These are phyloP conservation scores for Bombus ignitus DNA, from an alignment of 1,140 invertebrate species.

Conservation along the genomic window DNA sequence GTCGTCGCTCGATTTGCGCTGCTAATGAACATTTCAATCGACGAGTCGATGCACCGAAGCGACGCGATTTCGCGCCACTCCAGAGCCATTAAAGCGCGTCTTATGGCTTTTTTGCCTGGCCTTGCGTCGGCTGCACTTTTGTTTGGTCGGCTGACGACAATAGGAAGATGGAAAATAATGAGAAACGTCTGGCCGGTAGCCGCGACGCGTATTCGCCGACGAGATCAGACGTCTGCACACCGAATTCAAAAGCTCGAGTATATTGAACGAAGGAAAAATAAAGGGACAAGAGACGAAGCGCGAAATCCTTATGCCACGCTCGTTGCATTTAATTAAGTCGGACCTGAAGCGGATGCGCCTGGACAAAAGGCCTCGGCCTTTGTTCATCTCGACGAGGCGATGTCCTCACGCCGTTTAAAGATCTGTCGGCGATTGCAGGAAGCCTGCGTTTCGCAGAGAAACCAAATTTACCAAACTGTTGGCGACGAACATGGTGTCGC, in stretches of 20 bases:
- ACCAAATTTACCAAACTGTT: background rate
- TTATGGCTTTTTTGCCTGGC: slow-evolving; percentile 68
- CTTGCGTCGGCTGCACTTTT: slow-evolving; percentile 72
- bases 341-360: slow-evolving; percentile 1
- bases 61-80: slow-evolving; percentile 74
- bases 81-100: slow-evolving; percentile 75
- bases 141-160: slow-evolving; percentile 77
- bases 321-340: slow-evolving; percentile 42
- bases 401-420: background rate
- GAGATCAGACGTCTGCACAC: slow-evolving; percentile 42
- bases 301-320: background rate
- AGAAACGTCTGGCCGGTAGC: slow-evolving; percentile 1
- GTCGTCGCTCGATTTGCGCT: slow-evolving; percentile 65
- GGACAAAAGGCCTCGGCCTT: background rate
- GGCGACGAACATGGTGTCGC: background rate
- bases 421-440: too few species aligned
- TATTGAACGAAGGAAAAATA: background rate
- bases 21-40: slow-evolving; percentile 73
- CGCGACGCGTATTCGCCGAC: background rate
- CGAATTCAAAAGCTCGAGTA: slow-evolving; percentile 43
- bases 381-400: slow-evolving; percentile 5
- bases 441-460: background rate
- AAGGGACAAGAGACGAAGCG: background rate
- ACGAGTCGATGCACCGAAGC: slow-evolving; percentile 51
- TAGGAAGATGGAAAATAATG: slow-evolving; percentile 75